phyloP scores from a whole-genome alignment of 2,797 vertebrate genomes.

The Enteromius fasciolatus region DNA sequence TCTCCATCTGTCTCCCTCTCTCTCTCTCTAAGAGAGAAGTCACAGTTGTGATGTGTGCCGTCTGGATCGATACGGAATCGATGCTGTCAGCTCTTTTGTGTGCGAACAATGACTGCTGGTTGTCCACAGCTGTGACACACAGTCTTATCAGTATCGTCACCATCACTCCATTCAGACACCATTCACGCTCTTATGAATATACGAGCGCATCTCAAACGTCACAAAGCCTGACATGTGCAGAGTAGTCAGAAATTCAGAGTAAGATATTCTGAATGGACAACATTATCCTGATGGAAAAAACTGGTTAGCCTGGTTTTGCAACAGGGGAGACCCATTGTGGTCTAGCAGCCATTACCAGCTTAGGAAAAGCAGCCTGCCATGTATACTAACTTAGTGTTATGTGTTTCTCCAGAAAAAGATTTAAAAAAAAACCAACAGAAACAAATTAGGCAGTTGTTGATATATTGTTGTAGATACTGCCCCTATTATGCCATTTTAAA shows the following conservation, averaged over 20 bases:
- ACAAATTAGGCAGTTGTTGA: background rate
- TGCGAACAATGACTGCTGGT: conserved; percentile 46
- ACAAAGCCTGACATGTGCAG: background rate
- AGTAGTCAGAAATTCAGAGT: background rate
- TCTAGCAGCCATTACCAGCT: background rate
- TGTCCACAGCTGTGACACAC: conserved; percentile 27
- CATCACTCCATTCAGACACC: conserved; percentile 43
- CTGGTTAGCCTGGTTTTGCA: background rate
- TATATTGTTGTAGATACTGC: no score
- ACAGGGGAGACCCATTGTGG: background rate
- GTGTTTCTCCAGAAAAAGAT: background rate
- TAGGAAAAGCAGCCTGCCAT: background rate
- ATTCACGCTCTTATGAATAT: conserved; percentile 12
- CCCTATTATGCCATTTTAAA: no score
- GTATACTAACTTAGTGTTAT: background rate
- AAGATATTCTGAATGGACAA: background rate
- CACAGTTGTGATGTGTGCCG: conserved; percentile 52
- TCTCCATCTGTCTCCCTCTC: conserved; percentile 14
- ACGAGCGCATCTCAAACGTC: background rate
- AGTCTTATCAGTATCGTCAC: conserved; percentile 50
- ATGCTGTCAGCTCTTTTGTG: conserved; percentile 56
- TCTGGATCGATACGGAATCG: conserved; percentile 66
- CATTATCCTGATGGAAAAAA: background rate
- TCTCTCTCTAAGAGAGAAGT: conserved; percentile 37
- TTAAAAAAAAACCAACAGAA: background rate